These are phyloP conservation scores for Drosophila siamana DNA, from an alignment of 2,888 invertebrate genomes.

Conservation along the genomic window DNA sequence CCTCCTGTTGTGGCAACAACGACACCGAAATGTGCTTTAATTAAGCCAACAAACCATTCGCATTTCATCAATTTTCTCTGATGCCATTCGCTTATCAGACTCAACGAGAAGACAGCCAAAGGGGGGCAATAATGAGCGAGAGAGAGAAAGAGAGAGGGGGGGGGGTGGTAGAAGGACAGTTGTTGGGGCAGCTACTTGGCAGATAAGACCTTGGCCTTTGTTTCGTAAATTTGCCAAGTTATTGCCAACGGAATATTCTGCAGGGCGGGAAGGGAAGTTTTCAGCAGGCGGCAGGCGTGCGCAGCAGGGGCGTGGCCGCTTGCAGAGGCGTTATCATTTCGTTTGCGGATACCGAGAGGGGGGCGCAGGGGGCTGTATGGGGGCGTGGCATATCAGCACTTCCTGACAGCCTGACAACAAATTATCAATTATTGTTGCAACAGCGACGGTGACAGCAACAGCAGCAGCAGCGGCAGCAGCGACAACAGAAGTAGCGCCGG, in stretches of 20 bases:
- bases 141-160: no score
- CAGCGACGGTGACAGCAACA: background rate
- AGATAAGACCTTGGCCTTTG: constrained; percentile 46
- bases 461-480: constrained; percentile 18
- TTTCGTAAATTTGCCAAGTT: constrained; percentile 22
- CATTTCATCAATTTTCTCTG: constrained; percentile 27
- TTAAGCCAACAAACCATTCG: constrained; percentile 40
- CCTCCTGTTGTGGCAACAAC: constrained; percentile 4
- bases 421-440: constrained; percentile 59
- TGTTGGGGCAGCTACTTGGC: constrained; percentile 8
- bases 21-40: constrained; percentile 29
- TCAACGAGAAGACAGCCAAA: background rate
- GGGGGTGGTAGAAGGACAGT: background rate
- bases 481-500: constrained; percentile 24
- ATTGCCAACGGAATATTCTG: background rate
- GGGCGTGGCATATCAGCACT: constrained; percentile 48
- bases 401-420: constrained; percentile 52
- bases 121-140: background rate
- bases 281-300: background rate
- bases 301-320: background rate
- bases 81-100: constrained; percentile 7
- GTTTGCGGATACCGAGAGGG: no score
- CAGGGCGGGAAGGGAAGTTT: background rate
- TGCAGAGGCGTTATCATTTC: background rate
- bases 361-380: background rate